A percentile compares a stretch with the other conserved stretches of the same genome.
phyloP scores from a whole-genome alignment of 37 sponge, comb jelly and placozoan genomes.

The Lycopodina hypogea region DNA sequence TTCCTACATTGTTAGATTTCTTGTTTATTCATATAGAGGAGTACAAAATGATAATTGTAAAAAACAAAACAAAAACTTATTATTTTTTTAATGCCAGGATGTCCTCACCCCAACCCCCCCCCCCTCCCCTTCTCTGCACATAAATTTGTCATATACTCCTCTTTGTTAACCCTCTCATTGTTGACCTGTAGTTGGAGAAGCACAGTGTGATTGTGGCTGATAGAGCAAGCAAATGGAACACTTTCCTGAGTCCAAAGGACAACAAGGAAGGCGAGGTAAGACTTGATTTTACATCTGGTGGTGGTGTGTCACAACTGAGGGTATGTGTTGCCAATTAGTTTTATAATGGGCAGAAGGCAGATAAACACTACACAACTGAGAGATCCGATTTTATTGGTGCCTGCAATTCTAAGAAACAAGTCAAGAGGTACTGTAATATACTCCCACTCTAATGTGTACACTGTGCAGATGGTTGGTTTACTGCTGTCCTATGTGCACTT shows the following conservation, averaged over 20 bases:
- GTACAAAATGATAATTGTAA: neutral
- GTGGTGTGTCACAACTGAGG: neutral
- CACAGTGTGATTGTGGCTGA: constrained; percentile 21
- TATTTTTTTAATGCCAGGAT: too few species aligned
- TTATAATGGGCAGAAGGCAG: constrained; percentile 14
- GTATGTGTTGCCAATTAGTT: neutral
- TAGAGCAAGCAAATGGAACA: constrained; percentile 41
- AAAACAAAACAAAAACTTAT: neutral
- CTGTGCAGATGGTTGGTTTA: too few species aligned
- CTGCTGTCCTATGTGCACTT: too few species aligned
- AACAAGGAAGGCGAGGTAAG: constrained; percentile 1
- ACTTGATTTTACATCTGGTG: neutral
- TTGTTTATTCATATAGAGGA: too few species aligned
- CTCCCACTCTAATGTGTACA: too few species aligned
- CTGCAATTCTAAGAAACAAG: constrained; percentile 13
- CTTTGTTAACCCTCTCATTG: neutral
- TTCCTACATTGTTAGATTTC: too few species aligned
- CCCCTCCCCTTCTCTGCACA: neutral
- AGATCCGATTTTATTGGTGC: constrained; percentile 11
- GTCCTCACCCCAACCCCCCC: neutral
- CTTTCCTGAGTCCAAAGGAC: constrained; percentile 33
- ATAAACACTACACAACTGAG: constrained; percentile 28
- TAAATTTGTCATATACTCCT: too few species aligned
- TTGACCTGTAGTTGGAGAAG: constrained; percentile 1
- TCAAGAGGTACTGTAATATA: constrained; percentile 30